Percentiles rank a stretch among this genome's conserved stretches.
Conservation (phyloP, 1,140 invertebrate genomes). For the silkworm (Bombyx mori) region ASM3026992v2 NC_085122.1:1277501-1278000, state of each 20-base stretch:
- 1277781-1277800: constrained; percentile 22
- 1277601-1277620: constrained; percentile 24
- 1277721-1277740: background rate
- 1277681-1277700: background rate
- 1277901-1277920: constrained; percentile 11
- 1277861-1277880: background rate
- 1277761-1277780: constrained; percentile 22
- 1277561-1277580: background rate
- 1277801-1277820: constrained; percentile 19
- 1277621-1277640: constrained; percentile 30
- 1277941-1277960: constrained; percentile 21
- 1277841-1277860: constrained; percentile 4
- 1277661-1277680: background rate
- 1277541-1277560: constrained; percentile 4
- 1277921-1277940: constrained; percentile 20
- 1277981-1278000: constrained; percentile 6
- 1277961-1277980: constrained; percentile 12
- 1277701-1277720: background rate
- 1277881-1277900: background rate
- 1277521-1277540: constrained; percentile 1
- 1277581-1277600: constrained; percentile 25
- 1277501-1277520: constrained; percentile 8
- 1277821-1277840: constrained; percentile 1
- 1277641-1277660: constrained; percentile 25
- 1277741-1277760: background rate